A percentile compares a stretch with the other conserved stretches of the same genome.
Conservation (phyloP, 2,888 invertebrate genomes). For the Tridacna gigas region DNA sequence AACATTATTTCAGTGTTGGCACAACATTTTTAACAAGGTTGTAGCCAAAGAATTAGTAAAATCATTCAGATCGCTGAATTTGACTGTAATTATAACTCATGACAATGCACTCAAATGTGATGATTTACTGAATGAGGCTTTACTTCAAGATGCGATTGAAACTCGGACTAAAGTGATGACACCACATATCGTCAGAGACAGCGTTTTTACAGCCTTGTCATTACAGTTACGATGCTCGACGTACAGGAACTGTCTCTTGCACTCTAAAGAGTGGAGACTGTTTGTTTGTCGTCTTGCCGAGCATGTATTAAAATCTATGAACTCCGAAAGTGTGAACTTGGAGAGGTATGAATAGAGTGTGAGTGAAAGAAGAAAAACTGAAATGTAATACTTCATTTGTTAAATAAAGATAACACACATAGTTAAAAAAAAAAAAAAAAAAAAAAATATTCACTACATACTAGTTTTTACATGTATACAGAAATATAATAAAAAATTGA, state of each 20-base stretch:
- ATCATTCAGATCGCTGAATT: not conserved
- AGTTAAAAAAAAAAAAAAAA: too few relatives aligned
- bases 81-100: not conserved
- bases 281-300: not conserved
- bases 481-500: not conserved
- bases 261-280: not conserved
- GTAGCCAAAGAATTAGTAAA: constrained; percentile 2
- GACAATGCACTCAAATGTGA: not conserved
- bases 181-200: not conserved
- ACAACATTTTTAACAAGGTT: not conserved
- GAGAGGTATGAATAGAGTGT: not conserved
- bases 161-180: not conserved
- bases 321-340: not conserved
- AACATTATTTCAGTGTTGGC: not conserved
- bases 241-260: not conserved
- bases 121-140: not conserved
- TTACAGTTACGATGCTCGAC: not conserved
- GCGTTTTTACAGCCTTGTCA: not conserved
- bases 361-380: too few relatives aligned
- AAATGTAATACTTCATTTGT: too few relatives aligned
- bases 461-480: not conserved
- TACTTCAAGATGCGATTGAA: constrained; percentile 1
- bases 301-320: not conserved
- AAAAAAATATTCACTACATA: too few relatives aligned
- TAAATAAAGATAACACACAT: too few relatives aligned